phyloP scores from a whole-genome alignment of 2,797 vertebrate genomes.

The Urosaurus nigricauda region DNA sequence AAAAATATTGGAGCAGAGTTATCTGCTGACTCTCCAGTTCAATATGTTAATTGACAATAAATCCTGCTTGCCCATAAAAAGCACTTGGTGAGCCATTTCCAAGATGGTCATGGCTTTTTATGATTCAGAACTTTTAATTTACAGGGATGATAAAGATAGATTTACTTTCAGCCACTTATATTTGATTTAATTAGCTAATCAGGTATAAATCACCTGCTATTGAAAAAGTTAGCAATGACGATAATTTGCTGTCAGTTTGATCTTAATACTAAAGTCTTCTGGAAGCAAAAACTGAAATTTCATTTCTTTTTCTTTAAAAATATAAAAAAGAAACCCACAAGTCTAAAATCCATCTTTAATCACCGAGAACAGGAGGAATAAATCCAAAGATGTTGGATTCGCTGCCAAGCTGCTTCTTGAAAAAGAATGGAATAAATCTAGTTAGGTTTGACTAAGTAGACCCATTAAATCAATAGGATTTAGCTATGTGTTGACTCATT shows the following conservation, averaged over 20 bases:
- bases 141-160: conserved; percentile 89
- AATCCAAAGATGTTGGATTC: background rate
- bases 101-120: conserved; percentile 89
- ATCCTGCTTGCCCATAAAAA: conserved; percentile 84
- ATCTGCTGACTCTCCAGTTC: conserved; percentile 87
- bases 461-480: too few relatives aligned
- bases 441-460: too few relatives aligned
- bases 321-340: conserved; percentile 29
- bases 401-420: conserved; percentile 18
- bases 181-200: conserved; percentile 90
- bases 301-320: background rate
- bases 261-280: conserved; percentile 67
- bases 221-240: conserved; percentile 84
- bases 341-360: background rate
- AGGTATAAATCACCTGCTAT: conserved; percentile 87
- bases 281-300: conserved; percentile 56
- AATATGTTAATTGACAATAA: conserved; percentile 89
- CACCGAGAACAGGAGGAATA: conserved; percentile 23
- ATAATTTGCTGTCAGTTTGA: conserved; percentile 78
- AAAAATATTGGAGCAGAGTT: conserved; percentile 77
- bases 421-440: background rate
- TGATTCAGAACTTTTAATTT: conserved; percentile 89
- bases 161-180: conserved; percentile 87
- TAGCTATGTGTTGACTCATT: too few relatives aligned
- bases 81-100: conserved; percentile 86